Percentiles rank a stretch among this genome's conserved stretches.
Evolutionary conservation across 2,888 invertebrate species (phyloP).

Genomic region (Urechis unicinctus): DNA sequence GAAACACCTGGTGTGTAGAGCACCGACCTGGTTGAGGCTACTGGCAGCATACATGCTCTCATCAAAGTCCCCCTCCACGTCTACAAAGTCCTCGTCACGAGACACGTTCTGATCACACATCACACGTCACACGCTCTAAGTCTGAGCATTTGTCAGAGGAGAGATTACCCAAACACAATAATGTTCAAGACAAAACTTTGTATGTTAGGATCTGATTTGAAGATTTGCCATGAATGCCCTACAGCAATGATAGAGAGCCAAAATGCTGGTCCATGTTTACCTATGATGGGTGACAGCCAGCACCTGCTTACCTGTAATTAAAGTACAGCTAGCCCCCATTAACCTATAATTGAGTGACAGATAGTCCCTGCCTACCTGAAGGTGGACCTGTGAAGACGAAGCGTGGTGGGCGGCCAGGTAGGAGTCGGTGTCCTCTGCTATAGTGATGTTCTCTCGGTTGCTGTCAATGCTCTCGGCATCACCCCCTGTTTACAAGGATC

Average conservation of each 20-base stretch:
- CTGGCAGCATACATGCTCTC: too few species aligned
- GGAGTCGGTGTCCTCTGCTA: conserved; percentile 23
- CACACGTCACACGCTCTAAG: too few species aligned
- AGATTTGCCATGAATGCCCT: background rate
- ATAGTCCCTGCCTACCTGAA: too few species aligned
- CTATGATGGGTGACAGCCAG: background rate
- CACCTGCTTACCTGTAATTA: too few species aligned
- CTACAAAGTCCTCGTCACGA: conserved; percentile 44
- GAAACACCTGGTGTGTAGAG: too few species aligned
- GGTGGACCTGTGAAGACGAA: too few species aligned
- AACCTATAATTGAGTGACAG: too few species aligned
- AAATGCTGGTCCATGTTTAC: background rate
- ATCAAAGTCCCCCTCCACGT: conserved; percentile 48
- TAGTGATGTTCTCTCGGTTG: conserved; percentile 27
- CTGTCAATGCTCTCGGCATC: conserved; percentile 24
- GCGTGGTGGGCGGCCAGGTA: background rate
- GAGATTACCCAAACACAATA: background rate
- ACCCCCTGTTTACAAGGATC: conserved; percentile 21
- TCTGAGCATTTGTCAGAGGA: too few species aligned
- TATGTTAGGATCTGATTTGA: too few species aligned
- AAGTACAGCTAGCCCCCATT: too few species aligned
- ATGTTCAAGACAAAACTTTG: background rate
- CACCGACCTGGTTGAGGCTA: too few species aligned
- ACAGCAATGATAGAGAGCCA: background rate
- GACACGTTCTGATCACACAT: conserved; percentile 7